A percentile compares a stretch with the other conserved stretches of the same genome.
These are phyloP conservation scores for Dendrolimus houi DNA, from an alignment of 2,888 invertebrate species.

Conservation along the genomic window DNA sequence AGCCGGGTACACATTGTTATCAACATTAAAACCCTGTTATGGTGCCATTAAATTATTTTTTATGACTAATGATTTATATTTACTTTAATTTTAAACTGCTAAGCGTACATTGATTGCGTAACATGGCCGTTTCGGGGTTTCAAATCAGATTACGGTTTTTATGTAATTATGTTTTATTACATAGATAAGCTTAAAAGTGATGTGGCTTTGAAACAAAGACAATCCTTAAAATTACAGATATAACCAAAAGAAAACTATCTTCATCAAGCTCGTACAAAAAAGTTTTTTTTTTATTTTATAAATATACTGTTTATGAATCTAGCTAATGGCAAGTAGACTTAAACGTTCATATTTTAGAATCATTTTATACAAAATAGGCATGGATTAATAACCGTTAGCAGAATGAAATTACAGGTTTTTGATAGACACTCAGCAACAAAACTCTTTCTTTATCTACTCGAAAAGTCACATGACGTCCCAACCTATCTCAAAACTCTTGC, in stretches of 20 bases:
- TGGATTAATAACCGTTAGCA: no score
- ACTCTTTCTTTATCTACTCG: no score
- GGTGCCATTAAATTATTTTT: constrained; percentile 15
- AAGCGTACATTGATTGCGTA: neutral
- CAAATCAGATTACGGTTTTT: neutral
- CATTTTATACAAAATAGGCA: no score
- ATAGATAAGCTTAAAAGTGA: neutral
- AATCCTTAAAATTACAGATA: neutral
- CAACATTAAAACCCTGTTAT: constrained; percentile 38
- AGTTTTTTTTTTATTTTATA: neutral
- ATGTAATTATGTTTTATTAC: neutral
- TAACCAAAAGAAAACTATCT: neutral
- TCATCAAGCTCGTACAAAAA: neutral
- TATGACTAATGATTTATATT: constrained; percentile 12
- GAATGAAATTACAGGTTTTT: no score
- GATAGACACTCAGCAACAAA: no score
- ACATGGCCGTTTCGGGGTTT: neutral
- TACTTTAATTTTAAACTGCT: neutral
- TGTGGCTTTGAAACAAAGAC: no score
- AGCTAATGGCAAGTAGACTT: no score
- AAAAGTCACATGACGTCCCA: no score
- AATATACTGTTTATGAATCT: no score
- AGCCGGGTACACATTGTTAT: constrained; percentile 27
- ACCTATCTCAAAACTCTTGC: no score
- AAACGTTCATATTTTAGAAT: no score